These are phyloP conservation scores for Trypoxylon attenuatum DNA, from an alignment of 2,888 invertebrate species.

Conservation along the genomic window DNA sequence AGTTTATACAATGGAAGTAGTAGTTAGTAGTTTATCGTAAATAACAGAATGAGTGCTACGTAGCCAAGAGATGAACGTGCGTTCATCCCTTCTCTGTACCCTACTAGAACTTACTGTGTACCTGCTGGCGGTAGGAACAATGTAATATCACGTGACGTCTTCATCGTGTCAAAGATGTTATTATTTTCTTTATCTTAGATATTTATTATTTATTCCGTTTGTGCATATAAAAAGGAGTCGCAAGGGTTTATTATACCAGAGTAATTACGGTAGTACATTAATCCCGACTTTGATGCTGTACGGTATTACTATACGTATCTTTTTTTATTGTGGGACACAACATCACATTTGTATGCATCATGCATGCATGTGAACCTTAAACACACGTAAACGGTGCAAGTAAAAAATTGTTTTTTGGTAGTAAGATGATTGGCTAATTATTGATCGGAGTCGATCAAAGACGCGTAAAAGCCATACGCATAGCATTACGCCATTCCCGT, in stretches of 20 bases:
- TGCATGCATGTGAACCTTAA: constrained; percentile 24
- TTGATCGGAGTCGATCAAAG: no score
- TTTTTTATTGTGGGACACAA: constrained; percentile 4
- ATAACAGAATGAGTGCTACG: constrained; percentile 23
- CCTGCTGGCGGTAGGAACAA: constrained; percentile 54
- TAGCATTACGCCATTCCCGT: no score
- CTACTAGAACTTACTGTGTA: constrained; percentile 49
- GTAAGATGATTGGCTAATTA: no score
- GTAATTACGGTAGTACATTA: constrained; percentile 27
- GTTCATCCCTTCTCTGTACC: constrained; percentile 38
- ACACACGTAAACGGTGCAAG: no score
- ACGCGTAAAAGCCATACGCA: no score
- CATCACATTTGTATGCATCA: constrained; percentile 18
- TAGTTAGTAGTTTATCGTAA: constrained; percentile 27
- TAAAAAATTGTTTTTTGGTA: no score
- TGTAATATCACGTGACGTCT: constrained; percentile 46
- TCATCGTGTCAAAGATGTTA: constrained; percentile 36
- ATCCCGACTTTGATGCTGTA: constrained; percentile 22
- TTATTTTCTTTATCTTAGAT: constrained; percentile 46
- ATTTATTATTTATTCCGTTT: constrained; percentile 58
- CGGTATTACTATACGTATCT: constrained; percentile 19
- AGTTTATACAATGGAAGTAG: constrained; percentile 10
- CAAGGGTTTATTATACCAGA: constrained; percentile 19
- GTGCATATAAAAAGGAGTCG: constrained; percentile 17
- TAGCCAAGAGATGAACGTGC: constrained; percentile 19